Evolutionary conservation across 2,888 invertebrate genomes (phyloP), one percentile per base, ranked within the genome.

Genomic region (Ectemnius continuus): DNA sequence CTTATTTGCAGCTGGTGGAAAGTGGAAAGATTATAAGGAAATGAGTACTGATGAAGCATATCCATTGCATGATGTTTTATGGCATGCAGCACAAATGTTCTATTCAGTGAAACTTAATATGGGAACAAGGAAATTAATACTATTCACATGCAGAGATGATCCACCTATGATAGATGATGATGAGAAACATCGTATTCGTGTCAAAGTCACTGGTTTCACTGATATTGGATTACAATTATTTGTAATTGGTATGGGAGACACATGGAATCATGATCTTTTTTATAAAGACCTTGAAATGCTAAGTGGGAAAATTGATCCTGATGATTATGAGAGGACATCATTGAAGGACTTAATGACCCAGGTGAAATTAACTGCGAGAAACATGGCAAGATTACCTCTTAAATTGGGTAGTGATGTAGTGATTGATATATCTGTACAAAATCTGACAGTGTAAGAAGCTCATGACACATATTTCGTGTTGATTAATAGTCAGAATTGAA

Each of bases 211-310:
- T 0, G 70, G 63, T 26, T 83, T 70, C 36, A 36, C 28, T 3
- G 67, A 83, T 0, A 16, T 73, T 16, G 67, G 68, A 2, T 14
- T 86, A 2, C 48, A 78, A 6, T 62, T 87, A 20, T 63, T 57
- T 0, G 68, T 86, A 1, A 20, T 84, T 1, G 81, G 84, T 46
- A 59, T 84, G 16, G 76, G 78, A 4, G 20, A 78, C 0, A 36
- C 78, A 18, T 86, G 86, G 86, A 56, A 78, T 36, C 69, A 73
- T 1, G 58, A 81, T 13, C 18, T 62, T 0, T 87, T 87, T 20
- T 87, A 82, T 56, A 81, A 78, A 65, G 85, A 87, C 58, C 28
- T 87, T 0, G 85, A 86, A 47, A 75, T 87, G 14, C 48, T 80
- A 8, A 82, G 85, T 0, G 66, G 75, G 6, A 71, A 82, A n/a